Base-by-base conservation (phyloP, 1,140 invertebrate species). In the Dendrolimus punctatus region DNA sequence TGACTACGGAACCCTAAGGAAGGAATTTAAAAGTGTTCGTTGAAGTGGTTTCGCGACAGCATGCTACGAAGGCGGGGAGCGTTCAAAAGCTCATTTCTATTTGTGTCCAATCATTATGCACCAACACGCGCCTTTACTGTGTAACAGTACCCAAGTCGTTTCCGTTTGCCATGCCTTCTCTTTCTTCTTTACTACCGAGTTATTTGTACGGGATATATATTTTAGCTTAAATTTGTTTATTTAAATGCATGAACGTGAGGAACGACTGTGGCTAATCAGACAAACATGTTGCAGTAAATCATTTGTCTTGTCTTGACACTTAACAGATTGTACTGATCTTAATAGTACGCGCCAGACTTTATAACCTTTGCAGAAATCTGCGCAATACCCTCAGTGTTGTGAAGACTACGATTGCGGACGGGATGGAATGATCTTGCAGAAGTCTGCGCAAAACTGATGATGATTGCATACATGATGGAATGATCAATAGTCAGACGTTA, bases 91-190 rank as follows among this genome's bases (percentile, higher is more conserved):
- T 64, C 64, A 66, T 73, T 23, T 76, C 75, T 80, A 80, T 81
- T 79, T 77, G 68, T 64, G 71, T 75, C 60, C 68, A 57, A 78
- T 80, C 75, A 79, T 84, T 84, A 84, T 84, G 80, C 80, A 64
- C 53, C 62, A 58, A 60, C 80, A 84, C 78, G 80, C 78, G 68
- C 67, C 72, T 80, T 64, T 73, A 79, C 76, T 77, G 73, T 80
- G 71, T 76, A 79, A 75, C 77, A 78, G 74, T 79, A 79, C 71
- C 71, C 65, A 53, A 66, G 59, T 63, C 75, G 67, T 77, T 81
- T 81, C 78, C 76, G 76, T 60, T 65, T 64, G 60, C 57, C 61
- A 52, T 58, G 49, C 56, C 51, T 42, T 37, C 55, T 48, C 56
- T 63, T 63, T 63, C 59, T 58, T 62, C 59, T 66, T 58, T 55